A percentile compares a stretch with the other conserved stretches of the same genome.
phyloP scores from a whole-genome alignment of 1,140 invertebrate genomes.

The Zaprionus nigranus region DNA sequence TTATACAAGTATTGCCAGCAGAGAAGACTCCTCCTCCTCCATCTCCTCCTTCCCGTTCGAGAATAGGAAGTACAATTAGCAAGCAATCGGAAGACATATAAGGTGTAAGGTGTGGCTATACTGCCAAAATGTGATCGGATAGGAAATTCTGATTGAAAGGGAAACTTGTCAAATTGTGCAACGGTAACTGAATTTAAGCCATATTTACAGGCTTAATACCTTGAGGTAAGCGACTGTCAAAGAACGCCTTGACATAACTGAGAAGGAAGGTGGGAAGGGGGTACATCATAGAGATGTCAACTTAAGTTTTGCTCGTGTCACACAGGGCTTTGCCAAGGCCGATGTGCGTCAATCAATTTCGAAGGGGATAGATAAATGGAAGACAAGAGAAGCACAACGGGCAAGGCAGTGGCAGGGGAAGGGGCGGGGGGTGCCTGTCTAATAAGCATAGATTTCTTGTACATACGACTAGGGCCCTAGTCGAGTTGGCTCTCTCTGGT shows the following conservation, averaged over 20 bases:
- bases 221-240: neutral
- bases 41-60: neutral
- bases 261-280: neutral
- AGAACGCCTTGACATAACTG: neutral
- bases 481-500: neutral
- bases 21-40: too few relatives aligned
- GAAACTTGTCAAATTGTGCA: neutral
- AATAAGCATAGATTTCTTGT: slow-evolving; percentile 47
- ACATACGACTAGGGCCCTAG: slow-evolving; percentile 12
- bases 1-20: neutral
- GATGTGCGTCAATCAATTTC: slow-evolving; percentile 30
- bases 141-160: slow-evolving; percentile 2
- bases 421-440: neutral
- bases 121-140: neutral
- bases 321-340: slow-evolving; percentile 7
- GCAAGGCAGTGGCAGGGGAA: neutral
- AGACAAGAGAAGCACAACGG: neutral
- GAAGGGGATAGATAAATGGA: neutral
- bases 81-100: neutral
- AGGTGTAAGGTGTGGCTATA: neutral
- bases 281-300: slow-evolving; percentile 23
- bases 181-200: neutral
- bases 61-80: neutral
- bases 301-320: slow-evolving; percentile 29
- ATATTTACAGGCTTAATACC: neutral